Evolutionary conservation across 2,113 vertebrate species (phyloP).

Genomic region (Ptyas mucosa): DNA sequence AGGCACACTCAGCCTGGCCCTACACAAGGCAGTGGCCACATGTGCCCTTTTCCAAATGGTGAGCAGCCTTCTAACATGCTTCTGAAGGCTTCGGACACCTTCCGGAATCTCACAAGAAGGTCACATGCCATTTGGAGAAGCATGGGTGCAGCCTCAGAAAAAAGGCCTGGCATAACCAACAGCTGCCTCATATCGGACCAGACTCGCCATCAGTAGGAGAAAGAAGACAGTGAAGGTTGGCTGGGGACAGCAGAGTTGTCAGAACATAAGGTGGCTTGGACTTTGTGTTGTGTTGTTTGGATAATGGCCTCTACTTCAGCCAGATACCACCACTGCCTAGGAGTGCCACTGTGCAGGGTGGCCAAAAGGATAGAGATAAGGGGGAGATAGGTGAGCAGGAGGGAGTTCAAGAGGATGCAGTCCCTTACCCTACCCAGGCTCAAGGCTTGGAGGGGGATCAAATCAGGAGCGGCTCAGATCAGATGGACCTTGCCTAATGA

Average conservation of each 20-base stretch:
- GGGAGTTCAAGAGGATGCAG: not conserved
- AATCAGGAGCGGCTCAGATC: not conserved
- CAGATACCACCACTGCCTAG: not conserved
- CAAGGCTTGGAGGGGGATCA: not conserved
- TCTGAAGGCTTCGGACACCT: not conserved
- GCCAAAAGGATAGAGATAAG: not conserved
- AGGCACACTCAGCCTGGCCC: not conserved
- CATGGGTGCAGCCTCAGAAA: not conserved
- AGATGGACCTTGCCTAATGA: not conserved
- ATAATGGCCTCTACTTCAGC: not conserved
- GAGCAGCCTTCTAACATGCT: not conserved
- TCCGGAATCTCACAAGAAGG: not conserved
- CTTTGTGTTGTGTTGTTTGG: not conserved
- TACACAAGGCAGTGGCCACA: not conserved
- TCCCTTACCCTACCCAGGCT: not conserved
- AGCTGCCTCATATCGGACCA: not conserved
- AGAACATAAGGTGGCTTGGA: not conserved
- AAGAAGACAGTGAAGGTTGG: not conserved
- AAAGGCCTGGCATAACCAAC: not conserved
- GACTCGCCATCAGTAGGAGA: not conserved
- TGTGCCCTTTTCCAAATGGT: not conserved
- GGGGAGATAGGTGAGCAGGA: not conserved
- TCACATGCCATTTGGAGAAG: not conserved
- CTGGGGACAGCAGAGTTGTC: not conserved
- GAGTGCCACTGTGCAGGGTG: not conserved